phyloP scores from a whole-genome alignment of 2,888 invertebrate genomes.

The Carpatolechia fugitivella region DNA sequence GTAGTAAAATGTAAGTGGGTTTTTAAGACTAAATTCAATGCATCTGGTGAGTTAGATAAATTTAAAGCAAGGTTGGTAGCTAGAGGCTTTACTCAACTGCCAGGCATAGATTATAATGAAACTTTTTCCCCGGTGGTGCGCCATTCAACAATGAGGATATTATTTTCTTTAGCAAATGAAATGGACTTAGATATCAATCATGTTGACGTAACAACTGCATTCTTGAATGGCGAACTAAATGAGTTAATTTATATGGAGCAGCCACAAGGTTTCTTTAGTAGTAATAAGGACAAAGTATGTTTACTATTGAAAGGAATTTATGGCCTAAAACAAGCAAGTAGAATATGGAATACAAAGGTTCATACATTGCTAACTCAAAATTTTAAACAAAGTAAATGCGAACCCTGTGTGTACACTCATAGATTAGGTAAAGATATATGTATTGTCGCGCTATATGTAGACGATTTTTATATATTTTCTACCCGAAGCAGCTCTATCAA shows the following conservation, averaged over 20 bases:
- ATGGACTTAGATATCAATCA: constrained; percentile 17
- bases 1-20: constrained; percentile 24
- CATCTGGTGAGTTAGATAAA: constrained; percentile 19
- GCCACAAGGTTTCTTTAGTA: too few relatives aligned
- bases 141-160: too few relatives aligned
- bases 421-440: neutral
- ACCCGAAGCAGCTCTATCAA: too few relatives aligned
- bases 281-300: constrained; percentile 10
- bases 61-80: constrained; percentile 24
- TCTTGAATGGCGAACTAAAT: too few relatives aligned
- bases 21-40: constrained; percentile 20
- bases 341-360: too few relatives aligned
- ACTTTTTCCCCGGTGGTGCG: too few relatives aligned
- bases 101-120: too few relatives aligned
- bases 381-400: constrained; percentile 10
- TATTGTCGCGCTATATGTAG: constrained; percentile 11
- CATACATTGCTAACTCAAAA: constrained; percentile 5
- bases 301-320: constrained; percentile 22
- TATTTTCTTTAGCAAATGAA: constrained; percentile 16
- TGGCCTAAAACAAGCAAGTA: constrained; percentile 17
- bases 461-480: too few relatives aligned
- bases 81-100: too few relatives aligned
- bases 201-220: too few relatives aligned
- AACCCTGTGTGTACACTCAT: constrained; percentile 20
- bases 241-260: constrained; percentile 16